Conservation (phyloP, 2,888 invertebrate genomes). For the Erpobdella octoculata region DNA sequence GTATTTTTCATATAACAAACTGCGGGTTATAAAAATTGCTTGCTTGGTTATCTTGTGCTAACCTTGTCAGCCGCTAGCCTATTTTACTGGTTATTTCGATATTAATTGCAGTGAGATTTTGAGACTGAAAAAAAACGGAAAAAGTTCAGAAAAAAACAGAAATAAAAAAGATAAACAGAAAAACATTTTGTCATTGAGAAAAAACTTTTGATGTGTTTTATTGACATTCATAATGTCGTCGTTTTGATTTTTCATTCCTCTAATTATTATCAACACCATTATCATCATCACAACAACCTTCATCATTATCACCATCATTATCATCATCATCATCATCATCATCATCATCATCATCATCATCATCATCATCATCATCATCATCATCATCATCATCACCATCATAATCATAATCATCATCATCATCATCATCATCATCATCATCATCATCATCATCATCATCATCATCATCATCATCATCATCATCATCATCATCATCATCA, state of each 20-base stretch:
- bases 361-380: constrained; percentile 19
- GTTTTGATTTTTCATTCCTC: constrained; percentile 8
- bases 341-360: constrained; percentile 26
- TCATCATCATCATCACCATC: constrained; percentile 16
- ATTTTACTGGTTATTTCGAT: no score
- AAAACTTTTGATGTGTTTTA: neutral
- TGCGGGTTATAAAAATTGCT: no score
- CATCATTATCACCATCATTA: constrained; percentile 21
- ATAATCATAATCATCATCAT: constrained; percentile 18
- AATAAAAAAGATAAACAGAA: no score
- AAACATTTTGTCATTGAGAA: neutral
- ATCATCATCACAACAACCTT: constrained; percentile 13
- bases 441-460: neutral
- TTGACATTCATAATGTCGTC: neutral
- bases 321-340: constrained; percentile 16
- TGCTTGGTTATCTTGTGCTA: no score
- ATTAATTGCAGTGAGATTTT: no score
- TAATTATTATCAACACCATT: constrained; percentile 10
- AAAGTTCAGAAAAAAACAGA: no score
- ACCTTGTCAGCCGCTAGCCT: no score
- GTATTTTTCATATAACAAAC: no score
- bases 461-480: neutral
- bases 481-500: neutral
- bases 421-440: constrained; percentile 6
- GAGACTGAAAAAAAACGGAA: no score